Evolutionary conservation across 2,888 invertebrate genomes (phyloP).

Genomic region (Meteorus colon): DNA sequence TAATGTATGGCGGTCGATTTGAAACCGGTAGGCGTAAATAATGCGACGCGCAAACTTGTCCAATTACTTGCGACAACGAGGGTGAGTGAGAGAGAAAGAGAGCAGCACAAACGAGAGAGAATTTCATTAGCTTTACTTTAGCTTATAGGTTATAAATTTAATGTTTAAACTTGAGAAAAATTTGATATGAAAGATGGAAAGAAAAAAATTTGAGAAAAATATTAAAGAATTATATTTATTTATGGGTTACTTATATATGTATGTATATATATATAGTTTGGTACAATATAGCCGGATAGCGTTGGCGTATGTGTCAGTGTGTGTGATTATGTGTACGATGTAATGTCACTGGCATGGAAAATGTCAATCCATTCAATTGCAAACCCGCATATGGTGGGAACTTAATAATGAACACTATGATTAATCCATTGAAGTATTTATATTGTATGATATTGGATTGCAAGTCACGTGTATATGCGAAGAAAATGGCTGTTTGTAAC

Average conservation of each 20-base stretch:
- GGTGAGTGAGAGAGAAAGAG: not conserved
- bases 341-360: not conserved
- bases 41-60: conserved; percentile 54
- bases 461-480: conserved; percentile 1
- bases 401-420: conserved; percentile 5
- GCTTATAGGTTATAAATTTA: conserved; percentile 9
- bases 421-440: conserved; percentile 8
- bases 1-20: conserved; percentile 52
- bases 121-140: conserved; percentile 3
- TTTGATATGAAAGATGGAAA: not conserved
- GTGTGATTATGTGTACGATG: not conserved
- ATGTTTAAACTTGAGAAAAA: not conserved
- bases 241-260: not conserved
- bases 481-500: not conserved
- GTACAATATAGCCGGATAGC: not conserved
- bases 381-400: not conserved
- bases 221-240: not conserved
- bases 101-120: not conserved
- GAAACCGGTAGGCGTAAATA: conserved; percentile 55
- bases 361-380: conserved; percentile 15
- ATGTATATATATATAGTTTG: not conserved
- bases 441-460: not conserved
- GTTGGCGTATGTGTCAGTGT: not conserved
- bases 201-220: not conserved
- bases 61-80: conserved; percentile 53